These are phyloP conservation scores for Epinotia demarniana DNA, from an alignment of 2,888 invertebrate species.

Conservation along the genomic window DNA sequence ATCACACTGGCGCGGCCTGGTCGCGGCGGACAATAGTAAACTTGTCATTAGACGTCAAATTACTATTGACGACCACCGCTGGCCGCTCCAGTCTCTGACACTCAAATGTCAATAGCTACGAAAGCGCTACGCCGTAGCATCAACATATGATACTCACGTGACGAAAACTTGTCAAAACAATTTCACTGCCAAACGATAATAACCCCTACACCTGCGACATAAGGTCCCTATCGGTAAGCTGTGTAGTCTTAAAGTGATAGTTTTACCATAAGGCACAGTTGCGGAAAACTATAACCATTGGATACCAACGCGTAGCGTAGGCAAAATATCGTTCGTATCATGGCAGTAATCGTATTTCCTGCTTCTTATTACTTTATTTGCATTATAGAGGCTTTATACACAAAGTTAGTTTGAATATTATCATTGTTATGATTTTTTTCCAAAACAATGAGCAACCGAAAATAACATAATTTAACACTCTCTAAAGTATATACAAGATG, in stretches of 20 bases:
- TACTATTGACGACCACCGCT: too few relatives aligned
- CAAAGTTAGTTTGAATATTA: background rate
- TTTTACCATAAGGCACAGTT: background rate
- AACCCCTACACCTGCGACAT: background rate
- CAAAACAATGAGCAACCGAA: too few relatives aligned
- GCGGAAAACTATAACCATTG: background rate
- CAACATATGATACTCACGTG: background rate
- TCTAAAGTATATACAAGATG: too few relatives aligned
- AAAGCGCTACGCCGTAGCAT: conserved; percentile 28
- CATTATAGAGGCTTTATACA: background rate
- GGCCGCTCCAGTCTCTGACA: background rate
- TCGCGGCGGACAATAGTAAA: too few relatives aligned
- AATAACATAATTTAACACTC: too few relatives aligned
- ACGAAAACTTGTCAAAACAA: background rate
- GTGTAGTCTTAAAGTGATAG: background rate
- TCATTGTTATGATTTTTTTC: too few relatives aligned
- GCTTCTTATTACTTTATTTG: background rate
- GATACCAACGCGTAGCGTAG: too few relatives aligned
- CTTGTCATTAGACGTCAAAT: too few relatives aligned
- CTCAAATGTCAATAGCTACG: background rate
- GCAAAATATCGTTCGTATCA: background rate
- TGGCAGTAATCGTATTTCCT: background rate
- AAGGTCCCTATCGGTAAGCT: background rate
- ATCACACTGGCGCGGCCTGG: too few relatives aligned
- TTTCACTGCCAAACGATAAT: background rate